phyloP scores from a whole-genome alignment of 2,888 invertebrate genomes.

The Lagria hirta region DNA sequence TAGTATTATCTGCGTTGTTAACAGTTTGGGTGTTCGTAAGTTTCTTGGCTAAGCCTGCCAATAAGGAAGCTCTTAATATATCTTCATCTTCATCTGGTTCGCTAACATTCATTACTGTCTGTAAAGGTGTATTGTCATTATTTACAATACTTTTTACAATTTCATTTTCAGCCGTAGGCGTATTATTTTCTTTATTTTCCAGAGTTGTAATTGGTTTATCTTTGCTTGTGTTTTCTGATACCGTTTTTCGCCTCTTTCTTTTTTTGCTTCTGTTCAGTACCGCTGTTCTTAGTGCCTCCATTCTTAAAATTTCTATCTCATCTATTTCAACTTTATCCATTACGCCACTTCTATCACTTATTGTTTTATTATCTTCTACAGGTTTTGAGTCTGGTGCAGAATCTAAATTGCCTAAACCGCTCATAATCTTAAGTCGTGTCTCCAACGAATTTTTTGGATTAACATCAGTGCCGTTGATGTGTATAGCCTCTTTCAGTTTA shows the following conservation, averaged over 20 bases:
- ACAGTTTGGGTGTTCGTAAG: conserved; percentile 46
- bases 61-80: conserved; percentile 60
- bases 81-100: conserved; percentile 62
- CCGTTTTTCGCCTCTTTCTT: conserved; percentile 47
- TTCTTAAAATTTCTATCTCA: conserved; percentile 63
- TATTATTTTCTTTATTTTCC: conserved; percentile 38
- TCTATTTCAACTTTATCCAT: conserved; percentile 51
- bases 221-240: conserved; percentile 7
- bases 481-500: conserved; percentile 59
- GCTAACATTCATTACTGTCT: too few species aligned
- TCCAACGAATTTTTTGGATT: conserved; percentile 7
- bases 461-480: conserved; percentile 42
- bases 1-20: conserved; percentile 1
- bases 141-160: conserved; percentile 30
- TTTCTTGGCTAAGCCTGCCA: conserved; percentile 63
- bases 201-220: conserved; percentile 2
- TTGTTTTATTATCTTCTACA: conserved; percentile 36
- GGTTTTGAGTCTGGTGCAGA: too few species aligned
- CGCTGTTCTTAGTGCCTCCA: conserved; percentile 70
- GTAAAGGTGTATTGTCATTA: too few species aligned
- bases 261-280: conserved; percentile 66
- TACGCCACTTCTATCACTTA: not conserved
- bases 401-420: conserved; percentile 3
- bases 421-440: conserved; percentile 15
- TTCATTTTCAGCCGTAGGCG: conserved; percentile 31